Evolutionary conservation across 2,113 vertebrate genomes (phyloP).

Genomic region (Sula dactylatra): DNA sequence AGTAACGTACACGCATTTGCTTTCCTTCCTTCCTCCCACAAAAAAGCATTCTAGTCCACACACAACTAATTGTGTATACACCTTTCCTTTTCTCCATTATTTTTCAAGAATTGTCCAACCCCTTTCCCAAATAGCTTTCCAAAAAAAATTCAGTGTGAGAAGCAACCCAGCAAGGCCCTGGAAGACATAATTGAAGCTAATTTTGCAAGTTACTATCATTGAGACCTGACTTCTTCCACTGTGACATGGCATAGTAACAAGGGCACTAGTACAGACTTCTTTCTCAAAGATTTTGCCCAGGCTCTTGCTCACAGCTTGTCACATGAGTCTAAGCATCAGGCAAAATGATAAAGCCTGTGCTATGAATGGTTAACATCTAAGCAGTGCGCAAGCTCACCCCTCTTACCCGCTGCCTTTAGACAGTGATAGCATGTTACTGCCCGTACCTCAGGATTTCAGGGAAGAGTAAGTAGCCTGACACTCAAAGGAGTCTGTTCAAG

Average conservation of each 20-base stretch:
- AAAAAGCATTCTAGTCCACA: not conserved
- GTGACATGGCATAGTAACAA: not conserved
- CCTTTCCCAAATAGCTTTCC: not conserved
- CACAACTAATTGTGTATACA: not conserved
- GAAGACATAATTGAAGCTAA: not conserved
- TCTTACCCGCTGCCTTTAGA: not conserved
- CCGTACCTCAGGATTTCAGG: not conserved
- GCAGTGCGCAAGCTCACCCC: not conserved
- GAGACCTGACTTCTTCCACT: not conserved
- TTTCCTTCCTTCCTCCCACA: not conserved
- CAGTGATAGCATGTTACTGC: not conserved
- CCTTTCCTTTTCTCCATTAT: not conserved
- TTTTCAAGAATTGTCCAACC: not conserved
- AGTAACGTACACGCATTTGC: accelerated
- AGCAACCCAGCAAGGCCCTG: not conserved
- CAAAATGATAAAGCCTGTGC: not conserved
- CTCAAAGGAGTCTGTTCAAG: not conserved
- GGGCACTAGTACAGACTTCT: not conserved
- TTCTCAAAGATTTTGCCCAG: not conserved
- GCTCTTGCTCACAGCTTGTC: not conserved
- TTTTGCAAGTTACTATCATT: not conserved
- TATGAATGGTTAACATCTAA: not conserved
- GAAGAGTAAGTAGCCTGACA: not conserved
- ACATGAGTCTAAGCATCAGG: not conserved
- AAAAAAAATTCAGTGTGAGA: accelerated